Conservation (phyloP, 2,888 invertebrate genomes). For the Litoditis marina region DNA sequence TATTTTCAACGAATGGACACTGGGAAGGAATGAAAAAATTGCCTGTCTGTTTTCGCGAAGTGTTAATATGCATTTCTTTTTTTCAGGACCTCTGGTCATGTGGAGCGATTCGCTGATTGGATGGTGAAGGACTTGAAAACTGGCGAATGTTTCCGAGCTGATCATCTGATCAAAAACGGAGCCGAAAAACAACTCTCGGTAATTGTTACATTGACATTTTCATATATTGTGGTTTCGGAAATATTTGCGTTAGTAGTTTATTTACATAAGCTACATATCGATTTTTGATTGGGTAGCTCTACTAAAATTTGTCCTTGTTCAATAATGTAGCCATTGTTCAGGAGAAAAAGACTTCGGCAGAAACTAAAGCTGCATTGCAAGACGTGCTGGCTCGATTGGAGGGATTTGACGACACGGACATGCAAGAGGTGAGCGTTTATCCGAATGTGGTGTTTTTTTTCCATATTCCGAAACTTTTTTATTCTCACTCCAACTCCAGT, state of each 20-base stretch:
- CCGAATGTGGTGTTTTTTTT: too few relatives aligned
- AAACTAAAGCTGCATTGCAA: conserved; percentile 72
- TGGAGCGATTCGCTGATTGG: conserved; percentile 95
- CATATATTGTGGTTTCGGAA: too few relatives aligned
- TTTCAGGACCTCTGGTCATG: conserved; percentile 87
- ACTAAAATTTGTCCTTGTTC: not conserved
- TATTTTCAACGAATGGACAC: too few relatives aligned
- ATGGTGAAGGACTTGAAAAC: conserved; percentile 96
- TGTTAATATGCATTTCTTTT: not conserved
- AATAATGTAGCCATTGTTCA: conserved; percentile 39
- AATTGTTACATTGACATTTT: not conserved
- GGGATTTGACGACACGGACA: conserved; percentile 57
- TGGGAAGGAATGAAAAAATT: too few relatives aligned
- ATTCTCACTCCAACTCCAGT: too few relatives aligned
- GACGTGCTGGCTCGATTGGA: conserved; percentile 75
- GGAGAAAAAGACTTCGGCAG: conserved; percentile 77
- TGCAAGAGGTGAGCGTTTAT: conserved; percentile 38
- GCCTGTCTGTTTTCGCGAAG: too few relatives aligned
- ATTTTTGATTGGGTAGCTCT: not conserved
- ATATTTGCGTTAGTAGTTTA: too few relatives aligned
- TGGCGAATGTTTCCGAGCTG: conserved; percentile 94
- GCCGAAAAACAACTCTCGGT: conserved; percentile 44
- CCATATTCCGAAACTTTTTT: not conserved
- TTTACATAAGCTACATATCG: too few relatives aligned
- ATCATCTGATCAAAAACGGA: conserved; percentile 84